Percentiles rank a stretch among this genome's conserved stretches.
phyloP scores from a whole-genome alignment of 2,113 vertebrate genomes.

The mouse (Mus musculus) region GRCm39 chr8:83044501-83045000 shows the following conservation, averaged over 20 bases:
- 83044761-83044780: neutral
- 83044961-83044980: neutral
- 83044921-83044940: neutral
- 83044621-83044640: neutral
- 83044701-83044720: constrained; percentile 42
- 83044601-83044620: constrained; percentile 2
- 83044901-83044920: neutral
- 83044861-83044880: neutral
- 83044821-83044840: neutral
- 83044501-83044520: neutral
- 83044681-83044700: constrained; percentile 31
- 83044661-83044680: constrained; percentile 57
- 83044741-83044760: neutral
- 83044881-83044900: neutral
- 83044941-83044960: neutral
- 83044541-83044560: neutral
- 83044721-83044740: neutral
- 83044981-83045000: neutral
- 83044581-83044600: neutral
- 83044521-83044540: neutral
- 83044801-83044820: neutral
- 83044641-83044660: constrained; percentile 37
- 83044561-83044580: neutral
- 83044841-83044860: neutral
- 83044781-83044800: neutral